phyloP scores from a whole-genome alignment of 2,888 invertebrate species.

The Nephrotoma flavescens region DNA sequence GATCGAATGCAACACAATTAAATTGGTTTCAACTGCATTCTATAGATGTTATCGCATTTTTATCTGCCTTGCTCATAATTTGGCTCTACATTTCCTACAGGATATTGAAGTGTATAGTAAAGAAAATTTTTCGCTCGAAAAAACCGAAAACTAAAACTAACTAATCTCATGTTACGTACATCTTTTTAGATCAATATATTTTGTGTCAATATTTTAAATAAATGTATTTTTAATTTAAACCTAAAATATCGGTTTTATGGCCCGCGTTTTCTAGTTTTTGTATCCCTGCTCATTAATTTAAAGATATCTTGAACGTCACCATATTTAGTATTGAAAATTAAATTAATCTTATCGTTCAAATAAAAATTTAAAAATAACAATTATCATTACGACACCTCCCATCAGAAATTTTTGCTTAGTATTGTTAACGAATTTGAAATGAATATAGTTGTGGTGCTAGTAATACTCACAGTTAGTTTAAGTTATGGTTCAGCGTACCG shows the following conservation, averaged over 20 bases:
- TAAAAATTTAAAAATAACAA: too few species aligned
- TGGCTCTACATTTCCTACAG: neutral
- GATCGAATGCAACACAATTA: conserved; percentile 29
- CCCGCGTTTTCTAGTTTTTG: too few species aligned
- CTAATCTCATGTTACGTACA: too few species aligned
- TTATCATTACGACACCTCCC: neutral
- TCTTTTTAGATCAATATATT: too few species aligned
- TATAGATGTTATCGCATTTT: conserved; percentile 25
- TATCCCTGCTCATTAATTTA: too few species aligned
- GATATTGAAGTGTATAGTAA: neutral
- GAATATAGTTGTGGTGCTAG: neutral
- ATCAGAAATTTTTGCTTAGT: neutral
- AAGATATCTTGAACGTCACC: too few species aligned
- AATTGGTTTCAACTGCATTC: conserved; percentile 30
- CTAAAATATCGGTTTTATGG: too few species aligned
- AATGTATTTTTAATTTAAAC: too few species aligned
- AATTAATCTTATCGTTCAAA: too few species aligned
- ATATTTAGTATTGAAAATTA: too few species aligned
- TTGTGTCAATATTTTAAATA: too few species aligned
- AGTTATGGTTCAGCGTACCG: neutral
- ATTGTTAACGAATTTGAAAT: neutral
- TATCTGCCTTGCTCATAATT: neutral
- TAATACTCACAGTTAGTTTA: neutral
- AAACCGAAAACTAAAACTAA: neutral
- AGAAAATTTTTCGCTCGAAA: neutral